Evolutionary conservation across 2,888 invertebrate genomes (phyloP), one percentile per base, ranked within the genome.

Genomic region (Lochmaea capreae): DNA sequence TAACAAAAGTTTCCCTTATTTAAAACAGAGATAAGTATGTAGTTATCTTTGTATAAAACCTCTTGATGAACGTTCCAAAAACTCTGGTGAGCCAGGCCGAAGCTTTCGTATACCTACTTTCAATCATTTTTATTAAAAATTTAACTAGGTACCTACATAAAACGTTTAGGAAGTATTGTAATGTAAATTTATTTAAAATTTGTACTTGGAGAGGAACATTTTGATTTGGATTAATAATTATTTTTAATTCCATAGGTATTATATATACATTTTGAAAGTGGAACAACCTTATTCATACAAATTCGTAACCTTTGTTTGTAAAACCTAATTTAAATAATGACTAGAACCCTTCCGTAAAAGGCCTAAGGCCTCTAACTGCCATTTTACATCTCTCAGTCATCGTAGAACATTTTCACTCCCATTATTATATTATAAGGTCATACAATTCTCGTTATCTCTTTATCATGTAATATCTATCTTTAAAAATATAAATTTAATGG

Each of bases 321-420:
- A 72, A 72, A 76, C 66, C 69, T 68, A 62, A 63, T 54, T 62
- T 22, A 14, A 43, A 68, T 68, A 62, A 62, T 63, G 16, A 69
- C 39, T 67, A 58, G 63, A 72, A 66, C 65, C 74, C 74, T 69
- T 71, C 69, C 57, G 73, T 70, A 67, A 39, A 70, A 73, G 77
- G 74, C 73, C 71, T 58, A 76, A 73, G 78, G 79, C 78, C 79
- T 80, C 54, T 57, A 33, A 81, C 82, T 81, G 82, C 81, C 82
- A 82, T 76, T 77, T 78, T 16, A 76, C 77, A 79, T 63, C 62
- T 63, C 16, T 63, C 43, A 63, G 43, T 81, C 79, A 76, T 77
- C 81, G 77, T 76, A 66, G 68, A 76, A 76, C 79, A 77, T 78
- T 76, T 73, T 80, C 79, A 80, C 78, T 79, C 76, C 73, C 43